Percentiles rank a stretch among this genome's conserved stretches.
Evolutionary conservation across 2,797 vertebrate species (phyloP).

Genomic region (Mycteria americana): DNA sequence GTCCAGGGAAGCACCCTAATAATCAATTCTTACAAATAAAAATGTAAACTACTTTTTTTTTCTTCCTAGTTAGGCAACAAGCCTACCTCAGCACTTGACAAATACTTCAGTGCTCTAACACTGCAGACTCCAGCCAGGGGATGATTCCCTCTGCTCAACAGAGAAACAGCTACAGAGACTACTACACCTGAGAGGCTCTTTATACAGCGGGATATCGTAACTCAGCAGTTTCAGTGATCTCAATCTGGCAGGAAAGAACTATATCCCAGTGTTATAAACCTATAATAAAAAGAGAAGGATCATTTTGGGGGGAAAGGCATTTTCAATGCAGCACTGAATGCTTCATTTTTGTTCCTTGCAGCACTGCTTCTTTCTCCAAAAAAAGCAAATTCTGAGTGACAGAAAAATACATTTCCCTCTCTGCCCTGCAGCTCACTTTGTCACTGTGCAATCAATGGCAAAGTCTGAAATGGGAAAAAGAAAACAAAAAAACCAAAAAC

Average conservation of each 20-base stretch:
- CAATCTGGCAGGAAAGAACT: slow-evolving; percentile 3
- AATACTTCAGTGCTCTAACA: not conserved
- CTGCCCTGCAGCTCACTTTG: slow-evolving; percentile 57
- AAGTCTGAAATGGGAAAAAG: not conserved
- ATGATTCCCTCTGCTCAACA: not conserved
- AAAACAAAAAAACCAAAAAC: not conserved
- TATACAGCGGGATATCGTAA: not conserved
- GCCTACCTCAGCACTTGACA: not conserved
- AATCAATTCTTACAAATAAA: not conserved
- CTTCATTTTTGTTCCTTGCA: slow-evolving; percentile 57
- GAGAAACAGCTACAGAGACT: not conserved
- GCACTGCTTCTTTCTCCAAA: slow-evolving; percentile 5
- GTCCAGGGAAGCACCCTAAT: not conserved
- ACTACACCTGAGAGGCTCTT: not conserved
- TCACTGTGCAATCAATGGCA: slow-evolving; percentile 44
- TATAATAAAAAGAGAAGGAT: not conserved
- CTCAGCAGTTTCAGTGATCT: not conserved
- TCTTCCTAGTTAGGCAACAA: not conserved
- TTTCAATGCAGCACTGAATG: slow-evolving; percentile 26
- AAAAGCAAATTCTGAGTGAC: slow-evolving; percentile 59
- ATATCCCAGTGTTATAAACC: not conserved
- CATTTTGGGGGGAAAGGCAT: not conserved
- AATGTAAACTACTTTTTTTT: not conserved
- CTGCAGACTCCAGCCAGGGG: not conserved
- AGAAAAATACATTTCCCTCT: slow-evolving; percentile 61